These are phyloP conservation scores for Dipus sagitta DNA, from an alignment of 2,797 vertebrate species.

Conservation along the genomic window DNA sequence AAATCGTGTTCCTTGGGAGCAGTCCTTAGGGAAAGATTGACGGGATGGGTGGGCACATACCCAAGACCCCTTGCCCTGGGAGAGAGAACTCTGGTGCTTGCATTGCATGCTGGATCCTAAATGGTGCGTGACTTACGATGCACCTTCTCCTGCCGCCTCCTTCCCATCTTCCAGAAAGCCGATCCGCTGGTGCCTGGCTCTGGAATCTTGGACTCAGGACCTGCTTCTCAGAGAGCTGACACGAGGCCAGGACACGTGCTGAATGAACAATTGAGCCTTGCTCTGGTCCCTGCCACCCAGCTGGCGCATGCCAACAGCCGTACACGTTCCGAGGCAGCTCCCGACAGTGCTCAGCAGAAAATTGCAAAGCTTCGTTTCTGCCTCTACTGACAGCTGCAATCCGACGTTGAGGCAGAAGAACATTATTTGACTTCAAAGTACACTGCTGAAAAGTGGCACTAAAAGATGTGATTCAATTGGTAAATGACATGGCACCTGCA, in stretches of 20 bases:
- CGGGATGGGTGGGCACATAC: background rate
- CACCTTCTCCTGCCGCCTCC: background rate
- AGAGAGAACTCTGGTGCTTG: background rate
- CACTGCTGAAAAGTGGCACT: background rate
- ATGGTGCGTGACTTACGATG: background rate
- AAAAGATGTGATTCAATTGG: background rate
- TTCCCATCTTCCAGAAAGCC: background rate
- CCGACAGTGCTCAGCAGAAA: background rate
- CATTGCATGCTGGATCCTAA: background rate
- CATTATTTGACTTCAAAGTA: constrained; percentile 45
- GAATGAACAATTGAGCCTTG: background rate
- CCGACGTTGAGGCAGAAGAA: background rate
- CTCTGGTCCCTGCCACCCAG: background rate
- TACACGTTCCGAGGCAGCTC: background rate
- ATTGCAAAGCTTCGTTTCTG: background rate
- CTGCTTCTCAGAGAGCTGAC: background rate
- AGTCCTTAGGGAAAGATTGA: background rate
- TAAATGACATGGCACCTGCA: background rate
- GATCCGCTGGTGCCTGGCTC: background rate
- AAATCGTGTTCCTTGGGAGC: background rate
- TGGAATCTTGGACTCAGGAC: background rate
- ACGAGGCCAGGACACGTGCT: background rate
- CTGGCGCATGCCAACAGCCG: background rate
- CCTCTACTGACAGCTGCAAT: constrained; percentile 4
- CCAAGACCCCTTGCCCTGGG: background rate